Conservation (phyloP, 2,888 invertebrate genomes). For the Xestia sexstrigata region DNA sequence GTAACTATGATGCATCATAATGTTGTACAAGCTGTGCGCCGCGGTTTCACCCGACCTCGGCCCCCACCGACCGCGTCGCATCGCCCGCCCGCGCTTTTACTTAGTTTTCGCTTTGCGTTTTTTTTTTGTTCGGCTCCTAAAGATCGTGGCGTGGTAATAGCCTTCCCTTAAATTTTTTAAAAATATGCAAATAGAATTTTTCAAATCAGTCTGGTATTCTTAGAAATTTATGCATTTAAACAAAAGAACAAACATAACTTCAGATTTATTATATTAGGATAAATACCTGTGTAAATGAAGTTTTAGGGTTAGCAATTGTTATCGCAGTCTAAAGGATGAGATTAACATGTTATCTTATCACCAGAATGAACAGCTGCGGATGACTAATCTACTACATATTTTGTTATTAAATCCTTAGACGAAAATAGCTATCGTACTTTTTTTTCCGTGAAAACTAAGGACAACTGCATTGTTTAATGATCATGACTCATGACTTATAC, state of each 20-base stretch:
- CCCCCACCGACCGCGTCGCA: neutral
- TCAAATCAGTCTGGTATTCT: neutral
- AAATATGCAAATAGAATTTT: neutral
- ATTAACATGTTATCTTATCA: conserved; percentile 46
- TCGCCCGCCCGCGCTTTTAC: neutral
- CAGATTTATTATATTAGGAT: neutral
- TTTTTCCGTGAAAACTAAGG: neutral
- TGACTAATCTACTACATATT: conserved; percentile 25
- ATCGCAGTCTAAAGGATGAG: conserved; percentile 35
- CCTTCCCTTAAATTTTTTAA: neutral
- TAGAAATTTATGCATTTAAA: neutral
- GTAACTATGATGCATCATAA: neutral
- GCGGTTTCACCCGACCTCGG: neutral
- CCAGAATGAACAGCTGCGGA: conserved; percentile 37
- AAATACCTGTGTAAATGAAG: conserved; percentile 2
- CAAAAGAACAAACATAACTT: neutral
- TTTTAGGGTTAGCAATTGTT: conserved; percentile 26
- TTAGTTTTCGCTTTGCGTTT: neutral
- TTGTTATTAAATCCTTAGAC: neutral
- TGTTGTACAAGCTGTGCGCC: neutral
- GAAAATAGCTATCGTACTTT: neutral
- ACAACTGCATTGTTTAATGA: neutral
- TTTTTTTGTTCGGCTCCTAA: neutral
- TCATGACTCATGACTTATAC: neutral
- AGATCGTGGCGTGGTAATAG: neutral